Evolutionary conservation across 1,140 invertebrate species (phyloP).

Genomic region (Drosophila mauritiana): DNA sequence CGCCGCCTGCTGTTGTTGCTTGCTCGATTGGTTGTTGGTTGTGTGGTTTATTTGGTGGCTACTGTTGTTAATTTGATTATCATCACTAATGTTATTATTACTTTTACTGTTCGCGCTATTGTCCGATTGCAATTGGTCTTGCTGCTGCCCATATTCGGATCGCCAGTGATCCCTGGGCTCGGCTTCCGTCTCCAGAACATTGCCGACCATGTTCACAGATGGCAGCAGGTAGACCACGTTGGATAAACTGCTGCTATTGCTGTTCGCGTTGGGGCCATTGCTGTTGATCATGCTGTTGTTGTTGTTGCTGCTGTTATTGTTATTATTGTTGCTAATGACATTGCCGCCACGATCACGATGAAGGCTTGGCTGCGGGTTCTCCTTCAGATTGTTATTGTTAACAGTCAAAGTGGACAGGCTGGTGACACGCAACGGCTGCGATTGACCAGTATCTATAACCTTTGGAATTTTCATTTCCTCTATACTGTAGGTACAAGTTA

Average conservation of each 20-base stretch:
- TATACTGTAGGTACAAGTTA: constrained; percentile 84
- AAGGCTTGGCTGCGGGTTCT: constrained; percentile 40
- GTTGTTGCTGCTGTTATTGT: constrained; percentile 11
- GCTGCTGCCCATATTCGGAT: constrained; percentile 56
- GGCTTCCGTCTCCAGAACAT: constrained; percentile 40
- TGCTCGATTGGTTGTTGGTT: constrained; percentile 30
- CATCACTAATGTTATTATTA: constrained; percentile 43
- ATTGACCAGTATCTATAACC: constrained; percentile 86
- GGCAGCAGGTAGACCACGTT: constrained; percentile 51
- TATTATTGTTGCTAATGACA: constrained; percentile 24
- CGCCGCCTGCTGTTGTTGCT: constrained; percentile 19
- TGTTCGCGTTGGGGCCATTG: constrained; percentile 40
- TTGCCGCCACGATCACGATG: constrained; percentile 43
- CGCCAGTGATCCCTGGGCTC: constrained; percentile 51
- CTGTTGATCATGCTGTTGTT: constrained; percentile 25
- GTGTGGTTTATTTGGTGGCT: constrained; percentile 40
- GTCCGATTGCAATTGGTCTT: constrained; percentile 22
- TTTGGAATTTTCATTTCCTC: constrained; percentile 87
- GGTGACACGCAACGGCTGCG: constrained; percentile 83
- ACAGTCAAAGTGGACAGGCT: constrained; percentile 48
- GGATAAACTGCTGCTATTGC: constrained; percentile 33
- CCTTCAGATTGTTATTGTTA: constrained; percentile 60
- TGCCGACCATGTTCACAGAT: constrained; percentile 31
- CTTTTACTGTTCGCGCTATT: constrained; percentile 32
- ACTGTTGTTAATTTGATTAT: constrained; percentile 59